These are phyloP conservation scores for Choloepus hoffmanni DNA, from an alignment of 2,113 vertebrate species.

Conservation along the genomic window DNA sequence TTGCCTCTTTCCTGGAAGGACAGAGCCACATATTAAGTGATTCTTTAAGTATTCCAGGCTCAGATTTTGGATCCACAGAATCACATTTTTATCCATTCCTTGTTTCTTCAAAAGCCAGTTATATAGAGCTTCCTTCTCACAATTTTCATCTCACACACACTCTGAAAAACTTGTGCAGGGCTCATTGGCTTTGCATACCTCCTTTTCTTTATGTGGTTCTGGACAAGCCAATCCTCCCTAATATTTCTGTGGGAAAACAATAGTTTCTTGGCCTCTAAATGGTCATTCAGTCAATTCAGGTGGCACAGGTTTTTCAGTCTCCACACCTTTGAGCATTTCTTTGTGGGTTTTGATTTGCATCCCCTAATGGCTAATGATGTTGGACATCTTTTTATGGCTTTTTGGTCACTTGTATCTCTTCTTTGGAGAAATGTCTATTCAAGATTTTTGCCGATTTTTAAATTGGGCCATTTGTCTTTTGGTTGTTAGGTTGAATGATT, in stretches of 20 bases:
- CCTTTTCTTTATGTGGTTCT: slow-evolving; percentile 83
- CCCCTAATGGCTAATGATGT: too few relatives aligned
- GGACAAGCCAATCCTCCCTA: slow-evolving; percentile 87
- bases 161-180: slow-evolving; percentile 88
- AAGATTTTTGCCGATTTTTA: too few relatives aligned
- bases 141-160: slow-evolving; percentile 91
- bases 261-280: slow-evolving; percentile 77
- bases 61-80: slow-evolving; percentile 46
- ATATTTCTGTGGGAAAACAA: slow-evolving; percentile 66
- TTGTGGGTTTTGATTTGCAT: too few relatives aligned
- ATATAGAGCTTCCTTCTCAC: slow-evolving; percentile 16
- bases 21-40: slow-evolving; percentile 89
- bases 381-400: too few relatives aligned
- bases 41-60: slow-evolving; percentile 87
- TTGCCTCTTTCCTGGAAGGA: slow-evolving; percentile 75
- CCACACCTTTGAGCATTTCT: slow-evolving; percentile 79
- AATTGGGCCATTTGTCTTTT: too few relatives aligned
- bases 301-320: slow-evolving; percentile 95
- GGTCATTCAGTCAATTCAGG: slow-evolving; percentile 92
- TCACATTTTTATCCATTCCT: slow-evolving; percentile 91
- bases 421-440: too few relatives aligned
- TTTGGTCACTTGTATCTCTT: too few relatives aligned
- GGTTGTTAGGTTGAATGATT: too few relatives aligned
- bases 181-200: slow-evolving; percentile 92
- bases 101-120: slow-evolving; percentile 91